Base-by-base conservation (phyloP, 2,888 invertebrate genomes). In the Empis livida region DNA sequence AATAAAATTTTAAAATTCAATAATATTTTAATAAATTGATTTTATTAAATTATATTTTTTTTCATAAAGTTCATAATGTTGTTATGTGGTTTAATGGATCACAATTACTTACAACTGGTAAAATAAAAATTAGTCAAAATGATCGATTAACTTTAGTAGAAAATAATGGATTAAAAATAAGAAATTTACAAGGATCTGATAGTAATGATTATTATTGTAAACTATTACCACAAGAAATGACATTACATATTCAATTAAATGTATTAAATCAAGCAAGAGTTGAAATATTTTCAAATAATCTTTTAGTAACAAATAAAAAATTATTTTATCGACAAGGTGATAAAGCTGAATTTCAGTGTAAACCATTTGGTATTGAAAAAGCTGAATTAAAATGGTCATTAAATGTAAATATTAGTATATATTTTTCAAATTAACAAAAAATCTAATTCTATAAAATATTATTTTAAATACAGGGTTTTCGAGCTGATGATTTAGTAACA, bases 261-360 rank as follows among this genome's bases (percentile, higher is more conserved):
- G 56, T 67, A 44, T 6, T 35, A 3, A 39, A 39, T 8, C 56
- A 57, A 43, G 59, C 59, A 46, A 53, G 54, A 48, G 55, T 65
- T 3, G 57, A 54, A 42, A 65, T 67, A 51, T 57, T 55, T 43
- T 61, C 62, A 50, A 61, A 63, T 56, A 64, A 57, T 47, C 61
- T 59, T 42, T 62, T 65, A 51, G 59, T 65, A 10, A 61, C 64
- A 38, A 62, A 62, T 53, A 60, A 59, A 5, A 59, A 62, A 50
- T 57, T 67, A 49, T 61, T 61, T 47, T 63, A 61, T 49, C 59
- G 58, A 49, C 61, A 67, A 55, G 65, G 65, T 43, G 66, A 64
- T 50, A 57, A 54, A 48, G 62, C 64, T 52, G 58, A 52, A 46
- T 57, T 66, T 42, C 57, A 61, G 49, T 67, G 67, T 51, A 59